phyloP scores from a whole-genome alignment of 2,888 invertebrate genomes.

The Argyresthia albistria region DNA sequence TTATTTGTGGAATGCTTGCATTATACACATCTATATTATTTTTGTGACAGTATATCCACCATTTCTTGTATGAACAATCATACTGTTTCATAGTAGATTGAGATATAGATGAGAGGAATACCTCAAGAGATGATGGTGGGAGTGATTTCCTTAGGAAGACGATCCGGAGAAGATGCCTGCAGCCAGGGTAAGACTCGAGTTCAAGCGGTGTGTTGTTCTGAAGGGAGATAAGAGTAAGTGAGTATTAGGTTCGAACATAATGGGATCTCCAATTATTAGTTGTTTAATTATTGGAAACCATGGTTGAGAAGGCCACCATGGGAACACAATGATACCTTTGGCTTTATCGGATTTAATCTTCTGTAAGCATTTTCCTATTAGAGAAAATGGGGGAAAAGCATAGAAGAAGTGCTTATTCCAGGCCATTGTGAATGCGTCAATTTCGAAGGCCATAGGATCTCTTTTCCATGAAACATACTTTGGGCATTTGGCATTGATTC shows the following conservation, averaged over 20 bases:
- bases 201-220: background rate
- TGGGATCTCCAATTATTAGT: background rate
- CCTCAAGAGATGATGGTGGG: constrained; percentile 4
- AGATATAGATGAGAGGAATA: constrained; percentile 9
- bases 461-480: no score
- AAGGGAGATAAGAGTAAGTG: background rate
- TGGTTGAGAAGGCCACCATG: constrained; percentile 1
- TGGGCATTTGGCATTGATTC: constrained; percentile 3
- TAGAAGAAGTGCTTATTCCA: constrained; percentile 1
- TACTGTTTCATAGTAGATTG: constrained; percentile 11
- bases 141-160: constrained; percentile 7
- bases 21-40: constrained; percentile 8
- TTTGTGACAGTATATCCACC: constrained; percentile 11
- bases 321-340: background rate
- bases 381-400: constrained; percentile 1
- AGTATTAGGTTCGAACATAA: background rate
- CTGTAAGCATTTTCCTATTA: background rate
- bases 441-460: no score
- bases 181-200: constrained; percentile 10
- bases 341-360: background rate
- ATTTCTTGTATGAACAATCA: constrained; percentile 8
- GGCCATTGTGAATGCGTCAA: background rate
- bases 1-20: constrained; percentile 6
- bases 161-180: constrained; percentile 11
- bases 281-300: background rate